A percentile compares a stretch with the other conserved stretches of the same genome.
Conservation (phyloP, 2,113 vertebrate genomes). For the Caretta caretta region DNA sequence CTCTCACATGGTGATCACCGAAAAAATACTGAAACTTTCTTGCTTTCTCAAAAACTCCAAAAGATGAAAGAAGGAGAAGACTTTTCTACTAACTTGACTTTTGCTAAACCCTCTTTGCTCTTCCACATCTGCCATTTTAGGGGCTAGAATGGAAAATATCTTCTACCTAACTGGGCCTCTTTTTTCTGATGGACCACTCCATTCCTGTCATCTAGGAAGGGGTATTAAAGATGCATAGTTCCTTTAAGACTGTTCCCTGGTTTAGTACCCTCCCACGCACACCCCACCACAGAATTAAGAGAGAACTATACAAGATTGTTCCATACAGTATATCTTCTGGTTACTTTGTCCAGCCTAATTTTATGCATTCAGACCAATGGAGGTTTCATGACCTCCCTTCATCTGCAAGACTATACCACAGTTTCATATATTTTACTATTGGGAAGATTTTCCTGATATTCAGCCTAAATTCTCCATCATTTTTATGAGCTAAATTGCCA, state of each 20-base stretch:
- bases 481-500: not conserved
- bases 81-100: not conserved
- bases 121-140: not conserved
- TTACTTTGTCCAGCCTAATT: not conserved
- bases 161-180: not conserved
- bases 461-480: not conserved
- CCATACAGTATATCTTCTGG: not conserved
- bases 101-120: not conserved
- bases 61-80: not conserved
- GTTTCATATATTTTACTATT: not conserved
- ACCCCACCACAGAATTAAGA: not conserved
- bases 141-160: not conserved
- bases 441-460: not conserved
- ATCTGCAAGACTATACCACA: not conserved
- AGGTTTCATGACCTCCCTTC: not conserved
- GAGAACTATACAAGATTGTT: not conserved
- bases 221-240: not conserved
- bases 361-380: not conserved
- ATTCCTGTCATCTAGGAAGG: not conserved
- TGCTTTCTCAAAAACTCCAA: not conserved
- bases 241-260: not conserved
- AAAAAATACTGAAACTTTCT: not conserved
- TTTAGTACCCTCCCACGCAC: not conserved
- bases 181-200: not conserved
- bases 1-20: not conserved